phyloP scores from a whole-genome alignment of 2,113 vertebrate species.

The Pandion haliaetus region DNA sequence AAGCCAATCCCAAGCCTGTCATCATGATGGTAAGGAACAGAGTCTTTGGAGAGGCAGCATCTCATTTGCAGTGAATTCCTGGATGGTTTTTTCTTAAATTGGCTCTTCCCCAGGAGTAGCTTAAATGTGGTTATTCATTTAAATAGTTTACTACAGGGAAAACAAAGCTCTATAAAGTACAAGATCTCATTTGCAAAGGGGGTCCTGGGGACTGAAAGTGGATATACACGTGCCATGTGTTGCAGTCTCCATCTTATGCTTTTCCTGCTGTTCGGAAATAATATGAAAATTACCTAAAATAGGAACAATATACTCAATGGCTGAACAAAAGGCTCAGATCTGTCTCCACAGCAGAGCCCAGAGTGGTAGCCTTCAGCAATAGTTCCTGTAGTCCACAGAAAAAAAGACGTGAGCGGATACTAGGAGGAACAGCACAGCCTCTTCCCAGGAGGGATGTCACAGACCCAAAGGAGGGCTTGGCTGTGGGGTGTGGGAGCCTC shows the following conservation, averaged over 20 bases:
- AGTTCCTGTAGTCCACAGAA: background rate
- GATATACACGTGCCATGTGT: slow-evolving; percentile 2
- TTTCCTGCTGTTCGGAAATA: slow-evolving; percentile 50
- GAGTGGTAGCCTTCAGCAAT: background rate
- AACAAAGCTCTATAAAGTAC: slow-evolving; percentile 30
- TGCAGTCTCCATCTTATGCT: slow-evolving; percentile 4
- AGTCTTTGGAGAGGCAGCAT: slow-evolving; percentile 49
- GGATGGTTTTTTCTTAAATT: slow-evolving; percentile 66
- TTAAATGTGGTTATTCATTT: slow-evolving; percentile 71
- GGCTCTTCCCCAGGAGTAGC: slow-evolving; percentile 60
- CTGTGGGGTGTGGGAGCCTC: background rate
- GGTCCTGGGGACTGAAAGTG: slow-evolving; percentile 37
- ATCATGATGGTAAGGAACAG: background rate
- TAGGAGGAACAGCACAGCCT: background rate
- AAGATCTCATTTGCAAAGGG: slow-evolving; percentile 51
- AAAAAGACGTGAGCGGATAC: background rate
- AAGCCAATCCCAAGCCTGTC: background rate
- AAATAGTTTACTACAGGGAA: slow-evolving; percentile 53
- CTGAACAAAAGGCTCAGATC: background rate
- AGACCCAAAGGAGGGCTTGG: background rate
- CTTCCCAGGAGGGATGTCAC: background rate
- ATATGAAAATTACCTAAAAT: slow-evolving; percentile 48
- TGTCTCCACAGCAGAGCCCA: background rate
- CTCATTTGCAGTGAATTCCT: slow-evolving; percentile 72
- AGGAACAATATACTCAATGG: background rate